These are phyloP conservation scores for Typhlichthys eigenmanni DNA, from an alignment of 2,797 vertebrate genomes.

Conservation along the genomic window DNA sequence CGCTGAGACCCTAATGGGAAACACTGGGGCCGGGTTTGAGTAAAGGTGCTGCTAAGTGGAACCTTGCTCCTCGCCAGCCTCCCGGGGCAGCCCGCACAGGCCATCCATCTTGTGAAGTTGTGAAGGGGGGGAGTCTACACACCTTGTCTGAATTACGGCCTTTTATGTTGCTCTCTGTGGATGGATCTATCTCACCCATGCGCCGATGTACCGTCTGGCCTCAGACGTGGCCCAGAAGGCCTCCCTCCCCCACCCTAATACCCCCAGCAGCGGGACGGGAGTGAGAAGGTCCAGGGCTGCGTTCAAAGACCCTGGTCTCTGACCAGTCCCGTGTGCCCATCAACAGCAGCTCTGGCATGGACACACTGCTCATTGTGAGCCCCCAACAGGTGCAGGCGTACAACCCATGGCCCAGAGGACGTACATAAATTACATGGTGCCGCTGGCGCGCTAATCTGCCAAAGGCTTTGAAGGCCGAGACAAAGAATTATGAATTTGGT, in stretches of 20 bases:
- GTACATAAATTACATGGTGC: slow-evolving; percentile 72
- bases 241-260: slow-evolving; percentile 10
- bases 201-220: slow-evolving; percentile 66
- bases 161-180: slow-evolving; percentile 68
- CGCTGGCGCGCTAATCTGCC: slow-evolving; percentile 75
- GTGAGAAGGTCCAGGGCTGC: slow-evolving; percentile 33
- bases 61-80: slow-evolving; percentile 38
- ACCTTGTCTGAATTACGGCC: slow-evolving; percentile 75
- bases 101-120: slow-evolving; percentile 48
- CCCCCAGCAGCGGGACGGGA: slow-evolving; percentile 30
- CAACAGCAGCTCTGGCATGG: slow-evolving; percentile 42
- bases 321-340: slow-evolving; percentile 49
- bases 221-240: slow-evolving; percentile 43
- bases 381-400: slow-evolving; percentile 74
- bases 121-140: slow-evolving; percentile 35
- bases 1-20: slow-evolving; percentile 66
- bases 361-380: slow-evolving; percentile 56
- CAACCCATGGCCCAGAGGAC: slow-evolving; percentile 57
- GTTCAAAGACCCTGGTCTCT: slow-evolving; percentile 47
- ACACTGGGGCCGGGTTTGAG: slow-evolving; percentile 60
- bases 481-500: slow-evolving; percentile 63
- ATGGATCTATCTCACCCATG: slow-evolving; percentile 68
- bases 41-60: slow-evolving; percentile 60
- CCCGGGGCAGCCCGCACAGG: neutral
- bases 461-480: slow-evolving; percentile 68